Percentiles rank a stretch among this genome's conserved stretches.
Conservation (phyloP, 2,888 invertebrate genomes). For the Aricia artaxerxes region DNA sequence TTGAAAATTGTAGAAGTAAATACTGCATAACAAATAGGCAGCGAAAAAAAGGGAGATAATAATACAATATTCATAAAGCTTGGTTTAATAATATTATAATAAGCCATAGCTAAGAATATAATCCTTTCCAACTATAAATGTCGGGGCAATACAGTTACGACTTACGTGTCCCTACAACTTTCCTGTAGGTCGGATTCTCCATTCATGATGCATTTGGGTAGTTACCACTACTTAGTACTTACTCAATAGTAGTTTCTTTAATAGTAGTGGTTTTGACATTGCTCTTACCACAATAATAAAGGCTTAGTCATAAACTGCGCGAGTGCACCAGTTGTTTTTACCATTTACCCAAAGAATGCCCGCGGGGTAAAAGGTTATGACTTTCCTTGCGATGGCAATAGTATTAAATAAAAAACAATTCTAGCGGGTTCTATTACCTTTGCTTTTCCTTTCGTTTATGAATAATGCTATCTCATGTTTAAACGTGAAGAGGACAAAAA, state of each 20-base stretch:
- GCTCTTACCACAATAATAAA: neutral
- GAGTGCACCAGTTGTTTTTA: neutral
- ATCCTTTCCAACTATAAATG: neutral
- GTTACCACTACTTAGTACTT: no score
- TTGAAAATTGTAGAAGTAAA: neutral
- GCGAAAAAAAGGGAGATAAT: no score
- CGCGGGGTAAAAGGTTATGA: neutral
- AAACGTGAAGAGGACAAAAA: neutral
- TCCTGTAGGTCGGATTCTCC: neutral
- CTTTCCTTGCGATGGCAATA: neutral
- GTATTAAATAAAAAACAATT: neutral
- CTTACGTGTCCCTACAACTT: neutral
- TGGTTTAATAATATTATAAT: no score
- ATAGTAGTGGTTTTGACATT: neutral
- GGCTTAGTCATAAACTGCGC: neutral
- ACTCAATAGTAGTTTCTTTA: neutral
- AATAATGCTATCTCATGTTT: neutral
- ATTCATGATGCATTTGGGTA: neutral
- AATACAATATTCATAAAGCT: no score
- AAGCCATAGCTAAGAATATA: neutral
- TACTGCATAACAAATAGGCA: neutral
- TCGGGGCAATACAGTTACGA: neutral
- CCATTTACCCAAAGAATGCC: neutral
- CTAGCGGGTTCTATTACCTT: neutral
- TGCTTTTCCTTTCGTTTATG: neutral